Evolutionary conservation across 2,113 vertebrate genomes (phyloP), one percentile per base, ranked within the genome.

Genomic region (Phoxinus phoxinus): DNA sequence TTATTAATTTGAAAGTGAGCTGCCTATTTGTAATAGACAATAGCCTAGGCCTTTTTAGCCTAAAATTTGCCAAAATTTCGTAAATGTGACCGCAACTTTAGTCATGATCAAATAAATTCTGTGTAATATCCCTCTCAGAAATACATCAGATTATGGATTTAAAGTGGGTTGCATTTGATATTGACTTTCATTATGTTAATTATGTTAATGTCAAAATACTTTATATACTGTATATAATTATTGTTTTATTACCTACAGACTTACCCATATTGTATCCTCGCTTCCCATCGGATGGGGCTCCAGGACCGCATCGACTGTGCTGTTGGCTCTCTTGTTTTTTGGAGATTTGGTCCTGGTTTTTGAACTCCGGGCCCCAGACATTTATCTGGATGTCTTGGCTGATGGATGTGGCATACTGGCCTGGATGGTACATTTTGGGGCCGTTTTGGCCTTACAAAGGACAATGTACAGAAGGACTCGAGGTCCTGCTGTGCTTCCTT

Each of bases 371-470:
- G 93, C 94, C 84, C 91, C 87, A 0, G 92, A 95, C 85, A 8
- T 94, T 86, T 97, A 95, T 77, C 90, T 97, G 81, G 96, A 98
- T 74, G 65, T 96, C 61, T 88, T 99, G 5, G 91, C 95, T 3
- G 95, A 93, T 69, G 88, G 95, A 77, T 94, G 94, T 79, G 94
- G 93, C 1, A 5, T 95, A 23, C 46, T 99, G 88, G 93, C 96
- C 6, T 99, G 97, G 98, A 88, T 96, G 82, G 93, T 95, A 7
- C 98, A 99, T 27, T 89, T 95, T 67, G 32, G 95, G 0, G 84
- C 96, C 76, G 87, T 97, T 7, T 63, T 92, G 17, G 67, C 88
- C 3, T 90, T 99, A 85, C 93, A 91, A 90, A 94, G 82, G 32
- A 95, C 96, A 2, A 65, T 88, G 6, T 91, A 88, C 0, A 27